Evolutionary conservation across 2,797 vertebrate species (phyloP), one percentile per base, ranked within the genome.

Genomic region (Silurus lanzhouensis): DNA sequence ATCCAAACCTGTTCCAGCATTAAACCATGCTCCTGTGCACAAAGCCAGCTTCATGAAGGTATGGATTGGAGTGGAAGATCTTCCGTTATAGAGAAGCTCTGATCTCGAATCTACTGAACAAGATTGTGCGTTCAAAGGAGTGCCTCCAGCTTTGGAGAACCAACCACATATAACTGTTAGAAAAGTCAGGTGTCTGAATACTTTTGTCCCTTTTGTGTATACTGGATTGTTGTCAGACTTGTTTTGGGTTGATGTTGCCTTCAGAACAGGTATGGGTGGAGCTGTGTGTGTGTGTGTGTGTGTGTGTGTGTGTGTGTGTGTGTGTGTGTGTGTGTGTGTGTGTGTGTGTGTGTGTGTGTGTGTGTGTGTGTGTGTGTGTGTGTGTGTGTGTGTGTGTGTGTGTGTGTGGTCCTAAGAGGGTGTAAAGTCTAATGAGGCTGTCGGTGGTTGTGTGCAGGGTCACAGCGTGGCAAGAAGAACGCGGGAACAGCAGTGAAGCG

Each of bases 391-490:
- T 27, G 48, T 1, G 72, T 9, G 64, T 52, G 19, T 22, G 71
- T 5, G 10, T 20, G 84, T 75, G 60, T 76, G 52, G 72, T 66
- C 61, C 67, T 84, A 27, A 44, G 63, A 78, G 27, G 48, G 63
- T 77, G 46, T 66, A 57, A 77, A 64, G 72, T 76, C 61, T 84
- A 48, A 78, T 77, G 72, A 68, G 82, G 44, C 82, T 27, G 68
- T 83, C n/a, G 27, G 61, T 19, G 22, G n/a, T 66, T 66, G 52
- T 67, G 63, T 13, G n/a, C 46, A 7, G 63, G 61, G 79, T 57
- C 64, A 81, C 70, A 72, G 63, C 74, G 61, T 84, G 83, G 80
- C 81, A 57, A 75, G 83, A 79, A 85, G 70, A 66, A 85, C 68
- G 27, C 71, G 84, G 57, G 84, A 85, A 63, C 58, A 71, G 68